Base-by-base conservation (phyloP, 2,888 invertebrate genomes). In the Quadroppia sp. region DNA sequence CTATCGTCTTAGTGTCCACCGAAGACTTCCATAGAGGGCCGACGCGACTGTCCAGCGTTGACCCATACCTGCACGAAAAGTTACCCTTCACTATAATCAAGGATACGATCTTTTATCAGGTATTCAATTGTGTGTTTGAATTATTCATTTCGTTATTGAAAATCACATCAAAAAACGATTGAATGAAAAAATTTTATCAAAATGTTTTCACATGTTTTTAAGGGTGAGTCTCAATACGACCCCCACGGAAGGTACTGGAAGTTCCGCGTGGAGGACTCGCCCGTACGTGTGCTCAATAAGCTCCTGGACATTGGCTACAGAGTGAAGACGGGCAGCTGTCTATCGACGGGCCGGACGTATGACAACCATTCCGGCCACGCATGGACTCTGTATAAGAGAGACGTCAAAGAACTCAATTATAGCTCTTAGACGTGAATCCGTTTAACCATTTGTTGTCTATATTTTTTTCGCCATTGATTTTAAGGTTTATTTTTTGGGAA, bases 11-110 rank as follows among this genome's bases (percentile, higher is more conserved):
- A 20, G 69, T 73, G 28, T 73, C 73, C 1, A 73, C 73, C 32
- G 73, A 73, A 25, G 70, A 73, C 67, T 73, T 73, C 30, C 73
- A 73, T 53, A 67, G 73, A 15, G 73, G 73, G 9, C 73, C 73
- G 28, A 73, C 73, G 6, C 70, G 69, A 30, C 40, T 73, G 50
- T 73, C 73, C 2, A 73, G 67, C 25, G 48, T 73, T 40, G 73
- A 73, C 25, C 73, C 73, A 23, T 73, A 73, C 30, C n/a, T 73
- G 25, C 73, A 73, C 53, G 73, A 73, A 40, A 73, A 73, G 20
- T 23, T 67, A n/a, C 73, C 73, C 17, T 45, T 73, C 11, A 69
- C 73, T 36, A 69, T 73, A 2, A 73, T 73, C 1, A 73, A 73
- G 53, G 73, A 73, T 56, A 53, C 69, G 4, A 36, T 72, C 11